phyloP scores from a whole-genome alignment of 2,113 vertebrate species.

The Alaudala cheleensis region DNA sequence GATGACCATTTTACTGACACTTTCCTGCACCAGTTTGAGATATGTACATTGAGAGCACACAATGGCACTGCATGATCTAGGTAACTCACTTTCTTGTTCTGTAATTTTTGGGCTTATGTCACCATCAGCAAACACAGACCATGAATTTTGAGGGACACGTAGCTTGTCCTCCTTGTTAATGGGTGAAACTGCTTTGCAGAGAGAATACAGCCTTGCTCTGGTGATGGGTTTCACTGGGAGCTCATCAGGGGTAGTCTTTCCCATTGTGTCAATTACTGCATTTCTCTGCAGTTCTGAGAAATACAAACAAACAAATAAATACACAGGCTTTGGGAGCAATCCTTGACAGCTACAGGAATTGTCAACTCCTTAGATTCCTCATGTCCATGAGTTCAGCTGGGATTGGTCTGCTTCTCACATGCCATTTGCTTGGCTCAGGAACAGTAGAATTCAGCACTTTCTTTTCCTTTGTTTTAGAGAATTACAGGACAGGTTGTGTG shows the following conservation, averaged over 20 bases:
- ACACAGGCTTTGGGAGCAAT: not conserved
- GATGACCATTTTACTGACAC: not conserved
- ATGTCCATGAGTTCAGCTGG: not conserved
- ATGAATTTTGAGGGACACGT: not conserved
- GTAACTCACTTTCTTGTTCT: not conserved
- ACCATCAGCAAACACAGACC: not conserved
- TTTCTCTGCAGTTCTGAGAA: not conserved
- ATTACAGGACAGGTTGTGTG: not conserved
- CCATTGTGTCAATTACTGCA: not conserved
- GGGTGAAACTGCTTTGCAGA: not conserved
- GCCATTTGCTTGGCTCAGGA: not conserved
- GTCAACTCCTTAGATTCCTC: not conserved
- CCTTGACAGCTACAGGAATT: not conserved
- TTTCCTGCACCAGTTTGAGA: not conserved
- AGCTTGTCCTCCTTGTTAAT: not conserved
- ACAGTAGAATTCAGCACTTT: slow-evolving; percentile 11
- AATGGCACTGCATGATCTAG: not conserved
- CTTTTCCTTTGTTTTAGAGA: slow-evolving; percentile 47
- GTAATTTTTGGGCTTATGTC: not conserved
- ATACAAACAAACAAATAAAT: not conserved
- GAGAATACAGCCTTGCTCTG: not conserved
- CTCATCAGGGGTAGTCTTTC: not conserved
- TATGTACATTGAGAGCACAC: not conserved
- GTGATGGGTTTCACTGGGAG: not conserved
- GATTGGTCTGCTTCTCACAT: not conserved